A percentile compares a stretch with the other conserved stretches of the same genome.
phyloP scores from a whole-genome alignment of 2,888 invertebrate species.

The Luffia ferchaultella region DNA sequence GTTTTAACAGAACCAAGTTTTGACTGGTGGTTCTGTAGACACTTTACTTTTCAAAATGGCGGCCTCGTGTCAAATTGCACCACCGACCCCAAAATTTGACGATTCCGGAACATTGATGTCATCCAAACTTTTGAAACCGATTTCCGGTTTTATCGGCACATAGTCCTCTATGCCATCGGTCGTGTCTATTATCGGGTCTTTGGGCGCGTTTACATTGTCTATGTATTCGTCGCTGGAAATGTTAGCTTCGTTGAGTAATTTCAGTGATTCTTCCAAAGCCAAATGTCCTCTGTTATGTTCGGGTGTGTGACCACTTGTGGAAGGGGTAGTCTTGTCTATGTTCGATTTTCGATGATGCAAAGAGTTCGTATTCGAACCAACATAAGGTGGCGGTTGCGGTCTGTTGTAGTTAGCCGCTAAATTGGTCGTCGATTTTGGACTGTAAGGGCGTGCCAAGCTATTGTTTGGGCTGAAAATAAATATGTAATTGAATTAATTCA shows the following conservation, averaged over 20 bases:
- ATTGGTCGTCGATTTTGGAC: conserved; percentile 51
- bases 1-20: conserved; percentile 58
- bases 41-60: conserved; percentile 19
- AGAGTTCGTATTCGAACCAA: conserved; percentile 39
- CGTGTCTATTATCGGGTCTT: conserved; percentile 40
- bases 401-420: conserved; percentile 50
- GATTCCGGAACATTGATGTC: conserved; percentile 46
- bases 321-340: conserved; percentile 27
- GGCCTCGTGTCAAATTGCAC: conserved; percentile 52
- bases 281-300: conserved; percentile 37
- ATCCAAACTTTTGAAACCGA: conserved; percentile 28
- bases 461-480: conserved; percentile 58
- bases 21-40: conserved; percentile 35
- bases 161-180: conserved; percentile 50
- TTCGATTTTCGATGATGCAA: conserved; percentile 41
- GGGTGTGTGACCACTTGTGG: conserved; percentile 34
- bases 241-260: conserved; percentile 55
- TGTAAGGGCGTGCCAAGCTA: conserved; percentile 59
- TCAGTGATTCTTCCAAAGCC: conserved; percentile 50
- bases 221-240: conserved; percentile 31
- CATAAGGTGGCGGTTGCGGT: conserved; percentile 56
- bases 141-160: conserved; percentile 31
- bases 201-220: conserved; percentile 19
- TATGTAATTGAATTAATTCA: background rate
- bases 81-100: conserved; percentile 37